phyloP scores from a whole-genome alignment of 2,888 invertebrate species.

The Dorcus parallelipipedus region DNA sequence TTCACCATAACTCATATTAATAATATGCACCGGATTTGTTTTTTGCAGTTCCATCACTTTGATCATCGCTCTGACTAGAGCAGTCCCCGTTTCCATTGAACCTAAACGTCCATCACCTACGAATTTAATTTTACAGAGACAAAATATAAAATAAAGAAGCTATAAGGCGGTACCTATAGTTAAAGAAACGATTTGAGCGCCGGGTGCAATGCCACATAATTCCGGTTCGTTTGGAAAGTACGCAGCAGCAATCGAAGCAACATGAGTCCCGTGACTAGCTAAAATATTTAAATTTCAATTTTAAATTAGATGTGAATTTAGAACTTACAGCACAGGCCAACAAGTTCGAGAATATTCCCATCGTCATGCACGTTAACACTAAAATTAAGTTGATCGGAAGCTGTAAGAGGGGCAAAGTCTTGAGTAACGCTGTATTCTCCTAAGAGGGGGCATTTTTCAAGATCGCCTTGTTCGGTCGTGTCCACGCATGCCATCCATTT shows the following conservation, averaged over 20 bases:
- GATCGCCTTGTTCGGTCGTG: constrained; percentile 77
- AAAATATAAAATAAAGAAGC: constrained; percentile 1
- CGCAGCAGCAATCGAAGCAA: constrained; percentile 93
- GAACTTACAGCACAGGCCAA: constrained; percentile 87
- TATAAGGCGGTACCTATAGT: constrained; percentile 61
- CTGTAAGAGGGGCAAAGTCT: constrained; percentile 73
- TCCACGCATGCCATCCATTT: constrained; percentile 88
- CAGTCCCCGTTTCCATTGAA: constrained; percentile 96
- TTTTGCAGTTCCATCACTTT: constrained; percentile 73
- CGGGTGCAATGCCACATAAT: constrained; percentile 92
- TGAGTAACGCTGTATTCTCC: constrained; percentile 79
- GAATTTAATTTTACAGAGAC: constrained; percentile 13
- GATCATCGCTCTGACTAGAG: constrained; percentile 87
- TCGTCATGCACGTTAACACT: constrained; percentile 89
- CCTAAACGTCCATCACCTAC: constrained; percentile 83
- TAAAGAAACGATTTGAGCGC: constrained; percentile 89
- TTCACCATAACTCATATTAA: constrained; percentile 99
- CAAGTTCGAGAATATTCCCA: constrained; percentile 88
- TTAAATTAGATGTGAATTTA: background rate
- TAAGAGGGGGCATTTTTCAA: constrained; percentile 72
- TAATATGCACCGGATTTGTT: constrained; percentile 70
- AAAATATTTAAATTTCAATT: background rate
- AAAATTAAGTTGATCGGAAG: constrained; percentile 79
- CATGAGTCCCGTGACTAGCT: constrained; percentile 98
- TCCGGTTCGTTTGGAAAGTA: constrained; percentile 83